Percentiles rank a stretch among this genome's conserved stretches.
phyloP scores from a whole-genome alignment of 2,113 vertebrate genomes.

The Coreoperca whiteheadi region DNA sequence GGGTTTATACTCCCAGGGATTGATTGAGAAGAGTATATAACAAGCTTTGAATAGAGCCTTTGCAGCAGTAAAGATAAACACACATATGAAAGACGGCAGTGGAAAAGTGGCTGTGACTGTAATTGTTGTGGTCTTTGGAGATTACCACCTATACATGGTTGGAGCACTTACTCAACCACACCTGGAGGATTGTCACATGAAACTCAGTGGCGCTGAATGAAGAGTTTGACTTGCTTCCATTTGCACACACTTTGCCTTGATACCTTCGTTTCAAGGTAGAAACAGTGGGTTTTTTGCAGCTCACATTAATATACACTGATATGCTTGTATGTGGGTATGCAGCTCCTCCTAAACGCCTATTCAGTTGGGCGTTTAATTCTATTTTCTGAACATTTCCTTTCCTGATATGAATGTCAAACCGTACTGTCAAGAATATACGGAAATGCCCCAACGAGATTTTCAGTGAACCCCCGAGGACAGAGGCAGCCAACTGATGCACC shows the following conservation, averaged over 20 bases:
- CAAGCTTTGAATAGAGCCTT: constrained; percentile 58
- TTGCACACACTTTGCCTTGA: neutral
- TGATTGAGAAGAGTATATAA: constrained; percentile 78
- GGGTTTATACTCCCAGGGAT: constrained; percentile 61
- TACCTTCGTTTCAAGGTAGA: neutral
- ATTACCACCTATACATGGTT: neutral
- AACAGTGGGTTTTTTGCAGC: no score
- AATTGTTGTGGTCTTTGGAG: neutral
- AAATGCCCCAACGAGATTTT: neutral
- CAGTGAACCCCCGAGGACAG: neutral
- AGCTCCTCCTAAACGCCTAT: no score
- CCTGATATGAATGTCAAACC: no score
- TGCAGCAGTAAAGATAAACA: constrained; percentile 56
- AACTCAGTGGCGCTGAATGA: neutral
- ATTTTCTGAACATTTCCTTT: no score
- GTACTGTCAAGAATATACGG: neutral
- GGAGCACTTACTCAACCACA: neutral
- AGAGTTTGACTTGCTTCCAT: neutral
- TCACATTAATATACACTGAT: neutral
- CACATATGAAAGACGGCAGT: constrained; percentile 1
- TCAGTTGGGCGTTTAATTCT: no score
- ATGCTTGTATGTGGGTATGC: constrained; percentile 3
- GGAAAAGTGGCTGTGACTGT: neutral
- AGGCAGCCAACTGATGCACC: neutral
- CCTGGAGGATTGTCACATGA: neutral